Conservation (phyloP, 1,140 invertebrate species). For the Megalonaias nervosa region DNA sequence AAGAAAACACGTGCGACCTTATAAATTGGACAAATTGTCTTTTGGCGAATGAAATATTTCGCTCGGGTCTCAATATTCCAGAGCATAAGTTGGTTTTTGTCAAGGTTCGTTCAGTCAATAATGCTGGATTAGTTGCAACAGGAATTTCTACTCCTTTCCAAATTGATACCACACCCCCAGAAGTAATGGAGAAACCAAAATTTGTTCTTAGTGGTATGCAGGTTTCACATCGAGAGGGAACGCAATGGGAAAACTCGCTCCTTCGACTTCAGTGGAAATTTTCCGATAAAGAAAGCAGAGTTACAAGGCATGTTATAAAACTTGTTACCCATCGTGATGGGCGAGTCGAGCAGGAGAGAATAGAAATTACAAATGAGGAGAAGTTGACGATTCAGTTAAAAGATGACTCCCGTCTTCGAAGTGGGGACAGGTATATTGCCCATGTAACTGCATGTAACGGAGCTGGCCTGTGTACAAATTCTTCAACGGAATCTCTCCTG, state of each 20-base stretch:
- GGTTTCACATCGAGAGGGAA: background rate
- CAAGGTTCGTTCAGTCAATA: conserved; percentile 42
- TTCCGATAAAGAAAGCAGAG: conserved; percentile 46
- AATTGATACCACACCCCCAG: conserved; percentile 40
- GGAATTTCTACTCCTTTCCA: conserved; percentile 40
- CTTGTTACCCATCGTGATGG: conserved; percentile 41
- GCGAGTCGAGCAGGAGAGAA: conserved; percentile 21
- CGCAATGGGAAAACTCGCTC: conserved; percentile 43
- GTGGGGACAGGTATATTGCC: conserved; percentile 44
- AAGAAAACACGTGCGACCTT: conserved; percentile 35
- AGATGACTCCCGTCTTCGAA: conserved; percentile 27
- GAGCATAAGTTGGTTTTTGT: conserved; percentile 26
- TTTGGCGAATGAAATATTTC: conserved; percentile 21
- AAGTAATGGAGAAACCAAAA: conserved; percentile 9
- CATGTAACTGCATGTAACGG: conserved; percentile 50
- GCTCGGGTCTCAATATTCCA: conserved; percentile 27
- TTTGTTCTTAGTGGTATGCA: conserved; percentile 8
- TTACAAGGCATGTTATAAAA: conserved; percentile 34
- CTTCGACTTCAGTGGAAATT: conserved; percentile 46
- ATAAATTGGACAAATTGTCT: conserved; percentile 10
- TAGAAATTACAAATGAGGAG: conserved; percentile 19
- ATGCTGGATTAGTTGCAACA: conserved; percentile 27
- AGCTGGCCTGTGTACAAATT: conserved; percentile 43
- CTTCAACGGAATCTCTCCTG: conserved; percentile 21
- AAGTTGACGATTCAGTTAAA: conserved; percentile 12